Evolutionary conservation across 2,113 vertebrate species (phyloP).

Genomic region (Gambusia affinis): DNA sequence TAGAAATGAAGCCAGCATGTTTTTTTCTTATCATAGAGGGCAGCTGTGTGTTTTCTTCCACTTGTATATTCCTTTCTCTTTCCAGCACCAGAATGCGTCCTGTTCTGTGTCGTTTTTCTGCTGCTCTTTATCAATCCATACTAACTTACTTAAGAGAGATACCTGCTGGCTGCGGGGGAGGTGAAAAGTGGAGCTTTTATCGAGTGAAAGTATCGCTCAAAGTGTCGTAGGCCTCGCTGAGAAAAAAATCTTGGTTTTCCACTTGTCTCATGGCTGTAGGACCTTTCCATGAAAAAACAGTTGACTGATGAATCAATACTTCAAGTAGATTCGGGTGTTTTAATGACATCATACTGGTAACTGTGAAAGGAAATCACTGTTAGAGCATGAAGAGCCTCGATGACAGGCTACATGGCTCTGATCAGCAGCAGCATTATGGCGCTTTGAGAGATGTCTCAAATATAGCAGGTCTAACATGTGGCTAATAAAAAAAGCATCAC

Average conservation of each 20-base stretch:
- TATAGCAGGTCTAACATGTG: constrained; percentile 54
- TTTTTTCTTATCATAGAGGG: constrained; percentile 71
- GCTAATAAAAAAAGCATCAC: constrained; percentile 28
- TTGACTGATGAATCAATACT: constrained; percentile 66
- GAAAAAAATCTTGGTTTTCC: constrained; percentile 48
- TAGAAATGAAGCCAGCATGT: constrained; percentile 72
- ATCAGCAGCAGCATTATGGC: constrained; percentile 40
- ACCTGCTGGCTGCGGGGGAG: constrained; percentile 47
- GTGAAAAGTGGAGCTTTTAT: constrained; percentile 57
- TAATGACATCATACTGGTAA: constrained; percentile 52
- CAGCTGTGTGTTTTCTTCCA: constrained; percentile 54
- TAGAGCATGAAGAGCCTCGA: constrained; percentile 23
- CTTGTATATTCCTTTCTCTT: constrained; percentile 30
- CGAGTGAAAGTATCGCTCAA: constrained; percentile 60
- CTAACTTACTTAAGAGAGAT: constrained; percentile 54
- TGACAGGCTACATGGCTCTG: constrained; percentile 34
- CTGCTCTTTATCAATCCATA: constrained; percentile 61
- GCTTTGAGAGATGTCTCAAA: constrained; percentile 42
- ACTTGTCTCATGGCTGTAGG: constrained; percentile 57
- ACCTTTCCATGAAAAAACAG: constrained; percentile 51
- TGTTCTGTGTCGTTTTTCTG: constrained; percentile 38
- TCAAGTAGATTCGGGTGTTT: constrained; percentile 51
- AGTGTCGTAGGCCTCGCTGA: constrained; percentile 27
- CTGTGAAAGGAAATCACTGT: constrained; percentile 51
- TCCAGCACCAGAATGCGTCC: constrained; percentile 46